These are phyloP conservation scores for Cantharis nigra DNA, from an alignment of 2,888 invertebrate species.

Conservation along the genomic window DNA sequence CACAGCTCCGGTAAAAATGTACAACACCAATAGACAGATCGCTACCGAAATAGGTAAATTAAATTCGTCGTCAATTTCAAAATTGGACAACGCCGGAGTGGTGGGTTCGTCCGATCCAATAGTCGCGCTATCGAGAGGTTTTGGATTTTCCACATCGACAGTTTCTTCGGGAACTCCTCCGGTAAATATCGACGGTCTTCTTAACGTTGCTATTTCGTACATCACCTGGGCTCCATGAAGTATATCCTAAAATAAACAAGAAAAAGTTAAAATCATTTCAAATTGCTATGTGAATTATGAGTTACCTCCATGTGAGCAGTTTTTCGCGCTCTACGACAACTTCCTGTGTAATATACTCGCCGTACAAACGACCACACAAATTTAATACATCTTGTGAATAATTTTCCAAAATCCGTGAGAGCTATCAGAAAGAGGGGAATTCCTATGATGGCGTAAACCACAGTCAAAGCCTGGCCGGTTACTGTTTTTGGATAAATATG, in stretches of 20 bases:
- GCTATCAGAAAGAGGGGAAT: conserved; percentile 95
- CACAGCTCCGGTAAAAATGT: conserved; percentile 85
- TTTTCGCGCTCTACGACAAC: conserved; percentile 76
- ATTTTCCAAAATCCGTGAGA: conserved; percentile 92
- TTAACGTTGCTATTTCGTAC: conserved; percentile 76
- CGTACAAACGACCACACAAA: conserved; percentile 87
- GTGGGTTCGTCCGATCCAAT: conserved; percentile 65
- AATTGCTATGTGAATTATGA: no score
- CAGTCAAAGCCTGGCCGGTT: conserved; percentile 84
- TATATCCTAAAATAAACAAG: conserved; percentile 66
- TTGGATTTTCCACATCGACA: conserved; percentile 39
- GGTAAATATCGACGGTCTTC: conserved; percentile 69
- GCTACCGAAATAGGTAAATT: conserved; percentile 92
- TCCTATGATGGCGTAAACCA: conserved; percentile 92
- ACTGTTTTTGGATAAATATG: conserved; percentile 91
- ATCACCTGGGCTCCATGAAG: conserved; percentile 83
- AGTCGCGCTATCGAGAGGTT: conserved; percentile 22
- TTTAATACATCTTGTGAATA: conserved; percentile 88
- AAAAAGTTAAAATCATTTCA: not conserved
- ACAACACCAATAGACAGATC: conserved; percentile 77
- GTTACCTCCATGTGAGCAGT: conserved; percentile 75
- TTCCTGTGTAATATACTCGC: conserved; percentile 83
- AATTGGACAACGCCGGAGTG: conserved; percentile 78
- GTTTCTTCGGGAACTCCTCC: conserved; percentile 41
- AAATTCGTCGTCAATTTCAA: conserved; percentile 89